Evolutionary conservation across 2,113 vertebrate species (phyloP).

Genomic region (Sander lucioperca): DNA sequence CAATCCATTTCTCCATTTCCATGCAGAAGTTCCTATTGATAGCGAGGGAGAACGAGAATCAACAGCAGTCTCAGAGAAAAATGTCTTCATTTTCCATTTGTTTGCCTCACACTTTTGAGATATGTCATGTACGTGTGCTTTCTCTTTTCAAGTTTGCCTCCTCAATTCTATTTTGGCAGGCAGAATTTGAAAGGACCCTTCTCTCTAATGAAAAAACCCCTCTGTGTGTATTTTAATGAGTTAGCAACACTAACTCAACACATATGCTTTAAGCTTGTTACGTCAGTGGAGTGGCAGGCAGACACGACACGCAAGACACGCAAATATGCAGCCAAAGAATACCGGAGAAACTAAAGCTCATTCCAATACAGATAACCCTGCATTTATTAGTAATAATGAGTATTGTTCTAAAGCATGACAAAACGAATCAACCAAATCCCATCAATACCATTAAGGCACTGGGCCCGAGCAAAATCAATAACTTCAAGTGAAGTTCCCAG

Average conservation of each 20-base stretch:
- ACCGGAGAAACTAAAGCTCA: constrained; percentile 17
- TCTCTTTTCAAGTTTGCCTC: constrained; percentile 54
- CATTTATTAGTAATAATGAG: neutral
- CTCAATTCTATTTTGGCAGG: constrained; percentile 55
- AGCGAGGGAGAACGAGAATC: constrained; percentile 50
- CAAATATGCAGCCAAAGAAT: constrained; percentile 23
- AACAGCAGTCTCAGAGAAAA: constrained; percentile 61
- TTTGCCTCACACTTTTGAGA: constrained; percentile 65
- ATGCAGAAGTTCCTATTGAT: constrained; percentile 59
- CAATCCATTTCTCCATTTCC: constrained; percentile 63
- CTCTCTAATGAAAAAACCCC: constrained; percentile 51
- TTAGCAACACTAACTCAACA: constrained; percentile 44
- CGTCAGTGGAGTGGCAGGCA: constrained; percentile 36
- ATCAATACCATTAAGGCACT: constrained; percentile 18
- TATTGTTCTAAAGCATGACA: neutral
- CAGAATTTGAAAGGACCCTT: constrained; percentile 56
- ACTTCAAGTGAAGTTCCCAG: constrained; percentile 18
- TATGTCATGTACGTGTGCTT: constrained; percentile 50
- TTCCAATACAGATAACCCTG: constrained; percentile 1
- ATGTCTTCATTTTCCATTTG: constrained; percentile 68
- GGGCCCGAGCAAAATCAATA: constrained; percentile 13
- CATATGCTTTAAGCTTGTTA: constrained; percentile 53
- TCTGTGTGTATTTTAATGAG: constrained; percentile 58
- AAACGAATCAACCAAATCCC: constrained; percentile 27
- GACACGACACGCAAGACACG: neutral